Evolutionary conservation across 2,888 invertebrate genomes (phyloP), one percentile per base, ranked within the genome.

Genomic region (Galeopsomyia nigrocyanea): DNA sequence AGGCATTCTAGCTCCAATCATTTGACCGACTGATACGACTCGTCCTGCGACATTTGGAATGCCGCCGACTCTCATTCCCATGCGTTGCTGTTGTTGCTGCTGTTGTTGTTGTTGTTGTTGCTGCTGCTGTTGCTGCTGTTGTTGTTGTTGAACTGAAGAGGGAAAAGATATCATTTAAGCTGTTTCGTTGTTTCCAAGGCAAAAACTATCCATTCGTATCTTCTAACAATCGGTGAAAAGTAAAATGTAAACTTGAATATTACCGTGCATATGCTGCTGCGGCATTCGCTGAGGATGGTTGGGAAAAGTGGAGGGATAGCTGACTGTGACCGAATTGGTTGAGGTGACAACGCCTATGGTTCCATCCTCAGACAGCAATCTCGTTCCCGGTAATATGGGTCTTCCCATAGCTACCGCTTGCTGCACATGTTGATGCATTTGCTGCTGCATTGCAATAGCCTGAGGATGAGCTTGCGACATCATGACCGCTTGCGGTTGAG

Each of bases 291-390:
- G 86, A 3, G 82, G 81, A 77, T 86, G 86, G 39, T 81, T 82
- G 6, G 85, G 83, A 66, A 86, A 86, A 0, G 82, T 82, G 5
- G 85, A 78, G 31, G 85, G 86, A 80, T 86, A 87, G 67, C 84
- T 86, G 57, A 87, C 86, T 6, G 86, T 84, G 3, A 87, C 84
- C 0, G 84, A 84, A 80, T 92, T 91, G 80, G 92, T 91, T 57
- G 90, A 89, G 14, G 91, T 89, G 75, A 92, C 91, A 75, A 92
- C 89, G 74, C 92, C 92, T 58, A 91, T 88, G 60, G 91, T 90
- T 16, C 92, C 92, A 86, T 92, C 92, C 0, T 90, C 87, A 3
- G 89, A 88, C 78, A 89, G 83, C 57, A 90, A 82, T 76, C 88
- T 87, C 0, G 89, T 89, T 26, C 90, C 90, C 3, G 89, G 88